Base-by-base conservation (phyloP, 1,140 invertebrate species). In the Drosophila neocordata region DNA sequence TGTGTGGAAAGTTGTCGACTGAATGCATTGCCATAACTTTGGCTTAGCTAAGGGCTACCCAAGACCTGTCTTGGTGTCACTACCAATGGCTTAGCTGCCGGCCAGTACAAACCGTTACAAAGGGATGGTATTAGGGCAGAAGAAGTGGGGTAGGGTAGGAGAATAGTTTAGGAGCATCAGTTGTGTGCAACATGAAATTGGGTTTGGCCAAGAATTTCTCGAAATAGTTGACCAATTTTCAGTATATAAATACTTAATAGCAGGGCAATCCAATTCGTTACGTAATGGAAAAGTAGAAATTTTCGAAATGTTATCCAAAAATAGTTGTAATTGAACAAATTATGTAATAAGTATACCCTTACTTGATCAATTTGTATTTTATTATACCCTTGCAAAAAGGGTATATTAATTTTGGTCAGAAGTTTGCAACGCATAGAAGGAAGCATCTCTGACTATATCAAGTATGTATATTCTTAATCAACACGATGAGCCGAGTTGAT, bases 11-110 rank as follows among this genome's bases (percentile, higher is more conserved):
- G 7, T 48, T 48, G 41, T 48, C 41, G 41, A 20, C 72, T 68
- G 76, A 74, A 76, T 81, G 82, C 81, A 65, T 73, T 81, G 81
- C 82, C 82, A 85, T 85, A 85, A 85, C 82, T 85, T 87, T 85
- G 65, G 78, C 82, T 85, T 85, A 69, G 74, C 41, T 48, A 48
- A 48, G 41, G 41, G 41, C 41, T 48, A 48, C 8, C 41, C 41
- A 48, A 48, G 41, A 20, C 41, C 41, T 48, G 41, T 20, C 41
- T 48, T 48, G 41, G 41, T 48, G 41, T 48, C 41, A 48, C 41
- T 48, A 48, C 41, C 41, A 48, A 48, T 48, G 41, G 41, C 41
- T 48, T 20, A 48, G 41, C 41, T 20, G 41, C 15, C 2, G 41
- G 41, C 34, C 34, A 35, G 11, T 4, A 6, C 27, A 35, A 35